A percentile compares a stretch with the other conserved stretches of the same genome.
phyloP scores from a whole-genome alignment of 2,113 vertebrate genomes.

The Lagopus leucura region DNA sequence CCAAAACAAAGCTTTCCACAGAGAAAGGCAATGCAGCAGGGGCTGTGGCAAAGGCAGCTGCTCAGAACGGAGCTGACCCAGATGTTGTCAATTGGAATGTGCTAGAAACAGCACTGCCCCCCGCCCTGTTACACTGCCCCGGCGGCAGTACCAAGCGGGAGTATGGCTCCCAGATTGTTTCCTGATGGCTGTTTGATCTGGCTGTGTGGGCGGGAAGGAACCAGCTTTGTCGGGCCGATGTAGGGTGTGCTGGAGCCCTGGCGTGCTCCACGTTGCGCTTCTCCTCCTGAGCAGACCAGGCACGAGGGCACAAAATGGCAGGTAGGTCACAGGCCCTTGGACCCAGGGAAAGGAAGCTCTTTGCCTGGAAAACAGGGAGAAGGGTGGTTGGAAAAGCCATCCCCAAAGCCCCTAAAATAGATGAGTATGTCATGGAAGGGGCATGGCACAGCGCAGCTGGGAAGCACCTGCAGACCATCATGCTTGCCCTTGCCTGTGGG shows the following conservation, averaged over 20 bases:
- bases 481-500: neutral
- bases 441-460: fast-evolving
- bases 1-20: slow-evolving; percentile 49
- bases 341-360: fast-evolving
- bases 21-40: neutral
- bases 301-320: fast-evolving
- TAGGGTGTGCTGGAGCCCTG: fast-evolving
- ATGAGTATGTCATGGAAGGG: neutral
- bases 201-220: neutral
- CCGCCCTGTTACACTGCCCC: fast-evolving
- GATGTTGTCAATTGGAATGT: slow-evolving; percentile 53
- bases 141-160: fast-evolving
- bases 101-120: neutral
- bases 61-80: neutral
- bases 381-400: fast-evolving
- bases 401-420: fast-evolving
- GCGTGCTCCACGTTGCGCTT: fast-evolving
- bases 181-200: neutral
- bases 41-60: neutral
- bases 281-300: neutral
- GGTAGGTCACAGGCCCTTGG: fast-evolving
- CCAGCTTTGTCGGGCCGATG: fast-evolving
- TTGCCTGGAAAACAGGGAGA: neutral
- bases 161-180: slow-evolving; percentile 50
- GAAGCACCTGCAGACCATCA: fast-evolving